Conservation (phyloP, 2,113 vertebrate species). For the Mormyrus lacerda region DNA sequence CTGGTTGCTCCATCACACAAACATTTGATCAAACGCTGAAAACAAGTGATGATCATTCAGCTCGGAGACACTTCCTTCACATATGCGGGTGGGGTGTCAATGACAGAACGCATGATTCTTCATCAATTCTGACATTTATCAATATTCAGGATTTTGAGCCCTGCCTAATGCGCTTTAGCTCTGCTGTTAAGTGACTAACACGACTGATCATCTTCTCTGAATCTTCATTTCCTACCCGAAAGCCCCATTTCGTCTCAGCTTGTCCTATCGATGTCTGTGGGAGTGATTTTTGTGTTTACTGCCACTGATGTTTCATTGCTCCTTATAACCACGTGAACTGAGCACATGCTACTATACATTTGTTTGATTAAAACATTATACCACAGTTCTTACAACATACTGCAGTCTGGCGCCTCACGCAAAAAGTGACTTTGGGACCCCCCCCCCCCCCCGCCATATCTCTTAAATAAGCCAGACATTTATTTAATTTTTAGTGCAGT, state of each 20-base stretch:
- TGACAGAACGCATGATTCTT: neutral
- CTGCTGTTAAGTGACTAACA: neutral
- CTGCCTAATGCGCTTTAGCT: neutral
- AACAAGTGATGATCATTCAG: neutral
- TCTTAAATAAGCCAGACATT: neutral
- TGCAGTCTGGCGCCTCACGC: neutral
- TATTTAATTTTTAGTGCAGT: neutral
- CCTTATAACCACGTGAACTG: neutral
- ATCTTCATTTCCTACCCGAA: neutral
- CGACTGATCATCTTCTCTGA: neutral
- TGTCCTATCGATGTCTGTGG: neutral
- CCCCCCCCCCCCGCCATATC: neutral
- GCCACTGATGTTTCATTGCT: neutral
- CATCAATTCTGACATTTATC: neutral
- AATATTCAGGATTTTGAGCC: neutral
- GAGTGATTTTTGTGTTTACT: neutral
- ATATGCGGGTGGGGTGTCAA: neutral
- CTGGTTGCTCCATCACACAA: neutral
- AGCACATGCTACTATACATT: neutral
- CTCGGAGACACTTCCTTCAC: neutral
- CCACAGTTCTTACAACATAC: neutral
- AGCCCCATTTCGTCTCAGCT: too few species aligned
- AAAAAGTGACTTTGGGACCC: neutral
- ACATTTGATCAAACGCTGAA: constrained; percentile 13
- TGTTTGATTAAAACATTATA: neutral